A percentile compares a stretch with the other conserved stretches of the same genome.
These are phyloP conservation scores for Gymnoscopelus braueri DNA, from an alignment of 2,797 vertebrate species.

Conservation along the genomic window DNA sequence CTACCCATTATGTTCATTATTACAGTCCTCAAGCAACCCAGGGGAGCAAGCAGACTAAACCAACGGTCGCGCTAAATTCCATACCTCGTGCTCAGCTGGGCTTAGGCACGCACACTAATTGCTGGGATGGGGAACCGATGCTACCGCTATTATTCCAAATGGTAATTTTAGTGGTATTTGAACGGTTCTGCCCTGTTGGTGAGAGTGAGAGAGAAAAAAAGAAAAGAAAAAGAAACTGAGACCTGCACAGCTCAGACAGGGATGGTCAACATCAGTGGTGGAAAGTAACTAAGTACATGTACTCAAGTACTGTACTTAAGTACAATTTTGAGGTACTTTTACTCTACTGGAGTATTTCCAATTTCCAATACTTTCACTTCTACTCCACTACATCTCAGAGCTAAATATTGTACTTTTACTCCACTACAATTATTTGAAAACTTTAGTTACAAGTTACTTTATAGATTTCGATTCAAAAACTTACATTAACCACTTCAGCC, in stretches of 20 bases:
- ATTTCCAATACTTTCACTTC: too few relatives aligned
- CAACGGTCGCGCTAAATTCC: conserved; percentile 6
- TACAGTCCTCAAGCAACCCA: neutral
- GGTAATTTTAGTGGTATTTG: conserved; percentile 5
- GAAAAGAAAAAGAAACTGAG: neutral
- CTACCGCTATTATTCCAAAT: neutral
- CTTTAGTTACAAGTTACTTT: too few relatives aligned
- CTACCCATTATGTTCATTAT: conserved; percentile 4
- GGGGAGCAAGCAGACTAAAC: neutral
- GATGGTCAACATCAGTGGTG: too few relatives aligned
- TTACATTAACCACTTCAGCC: too few relatives aligned
- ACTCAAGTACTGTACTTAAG: too few relatives aligned
- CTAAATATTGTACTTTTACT: too few relatives aligned
- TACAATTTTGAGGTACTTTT: too few relatives aligned
- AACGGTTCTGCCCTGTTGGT: neutral
- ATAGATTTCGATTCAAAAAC: too few relatives aligned
- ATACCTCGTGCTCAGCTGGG: conserved; percentile 12
- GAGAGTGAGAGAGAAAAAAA: neutral
- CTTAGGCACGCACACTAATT: neutral
- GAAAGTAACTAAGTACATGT: too few relatives aligned
- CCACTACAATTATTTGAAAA: too few relatives aligned
- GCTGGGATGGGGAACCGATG: neutral
- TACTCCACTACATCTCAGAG: too few relatives aligned
- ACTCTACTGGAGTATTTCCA: too few relatives aligned
- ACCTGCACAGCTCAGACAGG: neutral